A percentile compares a stretch with the other conserved stretches of the same genome.
Conservation (phyloP, 2,888 invertebrate species). For the Hyposoter didymator region DNA sequence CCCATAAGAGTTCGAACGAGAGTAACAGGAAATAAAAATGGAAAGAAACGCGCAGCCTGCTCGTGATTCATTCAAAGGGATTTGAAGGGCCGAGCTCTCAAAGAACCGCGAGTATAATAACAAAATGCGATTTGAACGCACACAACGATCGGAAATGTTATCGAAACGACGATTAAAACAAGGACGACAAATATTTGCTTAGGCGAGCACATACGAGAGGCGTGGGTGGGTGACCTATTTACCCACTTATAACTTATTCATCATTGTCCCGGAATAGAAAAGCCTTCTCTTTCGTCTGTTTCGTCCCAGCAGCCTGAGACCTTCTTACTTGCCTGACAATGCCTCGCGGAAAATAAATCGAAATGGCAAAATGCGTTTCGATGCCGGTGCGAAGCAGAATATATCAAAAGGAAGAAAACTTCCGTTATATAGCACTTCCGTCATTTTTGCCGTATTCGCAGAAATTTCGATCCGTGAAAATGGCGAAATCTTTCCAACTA, state of each 20-base stretch:
- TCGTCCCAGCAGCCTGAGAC: slow-evolving; percentile 30
- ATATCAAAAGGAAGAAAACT: not conserved
- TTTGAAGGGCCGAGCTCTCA: not conserved
- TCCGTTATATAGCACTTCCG: not conserved
- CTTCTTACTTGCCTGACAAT: slow-evolving; percentile 47
- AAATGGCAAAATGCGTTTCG: slow-evolving; percentile 8
- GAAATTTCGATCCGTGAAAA: not conserved
- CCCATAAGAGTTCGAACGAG: not conserved
- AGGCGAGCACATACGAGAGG: slow-evolving; percentile 62
- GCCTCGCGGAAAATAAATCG: slow-evolving; percentile 30
- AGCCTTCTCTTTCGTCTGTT: slow-evolving; percentile 53
- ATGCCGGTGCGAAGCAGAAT: slow-evolving; percentile 26
- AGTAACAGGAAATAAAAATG: not conserved
- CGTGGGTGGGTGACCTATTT: slow-evolving; percentile 75
- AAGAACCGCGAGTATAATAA: not conserved
- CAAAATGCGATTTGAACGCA: too few species aligned
- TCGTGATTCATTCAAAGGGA: not conserved
- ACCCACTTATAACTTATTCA: slow-evolving; percentile 74
- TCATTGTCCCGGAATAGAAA: slow-evolving; percentile 66
- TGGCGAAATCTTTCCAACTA: not conserved
- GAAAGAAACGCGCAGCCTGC: too few species aligned
- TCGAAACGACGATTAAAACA: slow-evolving; percentile 34
- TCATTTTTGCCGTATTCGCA: not conserved
- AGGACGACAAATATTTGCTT: slow-evolving; percentile 50
- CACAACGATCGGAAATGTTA: not conserved